phyloP scores from a whole-genome alignment of 2,113 vertebrate genomes.

The Nothocercus julius region DNA sequence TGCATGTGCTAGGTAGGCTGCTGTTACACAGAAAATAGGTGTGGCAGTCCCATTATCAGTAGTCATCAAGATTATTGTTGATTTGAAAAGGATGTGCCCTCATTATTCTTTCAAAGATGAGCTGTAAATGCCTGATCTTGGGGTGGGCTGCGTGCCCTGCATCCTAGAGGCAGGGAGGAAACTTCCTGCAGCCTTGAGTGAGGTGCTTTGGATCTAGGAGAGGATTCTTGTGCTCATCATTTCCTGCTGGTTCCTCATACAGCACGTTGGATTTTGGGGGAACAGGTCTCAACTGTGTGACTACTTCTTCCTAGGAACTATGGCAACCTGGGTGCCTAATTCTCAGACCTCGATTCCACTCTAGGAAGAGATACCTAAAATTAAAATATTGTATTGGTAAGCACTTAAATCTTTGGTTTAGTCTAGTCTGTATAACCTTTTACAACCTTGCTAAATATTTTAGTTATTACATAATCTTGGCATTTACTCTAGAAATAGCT shows the following conservation, averaged over 20 bases:
- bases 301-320: neutral
- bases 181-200: neutral
- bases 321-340: neutral
- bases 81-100: neutral
- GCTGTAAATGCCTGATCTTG: neutral
- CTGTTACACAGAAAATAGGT: neutral
- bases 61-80: neutral
- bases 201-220: neutral
- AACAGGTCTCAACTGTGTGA: neutral
- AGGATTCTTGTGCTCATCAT: neutral
- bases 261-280: neutral
- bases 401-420: neutral
- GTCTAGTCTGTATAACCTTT: neutral
- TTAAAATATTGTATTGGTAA: accelerated
- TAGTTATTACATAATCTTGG: neutral
- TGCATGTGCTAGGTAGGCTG: neutral
- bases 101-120: neutral
- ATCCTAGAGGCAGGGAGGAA: neutral
- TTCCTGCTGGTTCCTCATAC: neutral
- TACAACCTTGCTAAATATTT: neutral
- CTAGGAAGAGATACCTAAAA: neutral
- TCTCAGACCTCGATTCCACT: neutral
- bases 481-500: neutral
- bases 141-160: neutral
- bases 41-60: neutral